A percentile compares a stretch with the other conserved stretches of the same genome.
Evolutionary conservation across 1,140 invertebrate species (phyloP).

Genomic region (Lordiphosa stackelbergi): DNA sequence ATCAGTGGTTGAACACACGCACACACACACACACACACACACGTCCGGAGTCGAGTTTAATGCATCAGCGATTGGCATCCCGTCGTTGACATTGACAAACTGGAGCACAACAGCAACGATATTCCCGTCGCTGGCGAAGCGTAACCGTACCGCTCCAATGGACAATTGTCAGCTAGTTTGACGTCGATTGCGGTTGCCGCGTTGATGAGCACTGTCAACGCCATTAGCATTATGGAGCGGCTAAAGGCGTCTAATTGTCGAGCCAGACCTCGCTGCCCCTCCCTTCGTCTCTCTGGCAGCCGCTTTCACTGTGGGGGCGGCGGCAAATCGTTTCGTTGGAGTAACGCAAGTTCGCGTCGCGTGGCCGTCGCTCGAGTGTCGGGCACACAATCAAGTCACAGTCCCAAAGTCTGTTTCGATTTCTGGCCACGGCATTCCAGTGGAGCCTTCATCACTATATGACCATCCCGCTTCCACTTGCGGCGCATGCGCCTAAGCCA

Average conservation of each 20-base stretch:
- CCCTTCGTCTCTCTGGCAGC: not conserved
- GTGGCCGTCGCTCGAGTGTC: slow-evolving; percentile 59
- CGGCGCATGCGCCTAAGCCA: slow-evolving; percentile 47
- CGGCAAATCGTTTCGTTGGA: slow-evolving; percentile 42
- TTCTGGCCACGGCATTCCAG: slow-evolving; percentile 44
- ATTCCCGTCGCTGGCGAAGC: slow-evolving; percentile 44
- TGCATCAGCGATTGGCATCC: slow-evolving; percentile 63
- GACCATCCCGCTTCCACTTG: slow-evolving; percentile 39
- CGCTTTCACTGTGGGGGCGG: slow-evolving; percentile 34
- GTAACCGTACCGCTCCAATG: slow-evolving; percentile 67
- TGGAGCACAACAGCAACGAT: slow-evolving; percentile 36
- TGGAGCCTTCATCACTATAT: slow-evolving; percentile 27
- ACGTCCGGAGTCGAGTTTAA: slow-evolving; percentile 24
- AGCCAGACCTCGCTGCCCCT: slow-evolving; percentile 19
- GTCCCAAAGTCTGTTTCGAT: slow-evolving; percentile 37
- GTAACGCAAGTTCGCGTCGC: slow-evolving; percentile 35
- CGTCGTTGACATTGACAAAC: slow-evolving; percentile 68
- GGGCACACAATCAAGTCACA: slow-evolving; percentile 30
- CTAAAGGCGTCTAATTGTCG: slow-evolving; percentile 73
- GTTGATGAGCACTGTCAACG: slow-evolving; percentile 71
- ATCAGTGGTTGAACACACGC: slow-evolving; percentile 23
- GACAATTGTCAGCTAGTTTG: slow-evolving; percentile 42
- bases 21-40: slow-evolving; percentile 30
- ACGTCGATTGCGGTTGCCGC: slow-evolving; percentile 55
- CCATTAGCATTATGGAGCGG: slow-evolving; percentile 73